Evolutionary conservation across 1,140 invertebrate species (phyloP).

Genomic region (Ptiloglossa arizonensis): DNA sequence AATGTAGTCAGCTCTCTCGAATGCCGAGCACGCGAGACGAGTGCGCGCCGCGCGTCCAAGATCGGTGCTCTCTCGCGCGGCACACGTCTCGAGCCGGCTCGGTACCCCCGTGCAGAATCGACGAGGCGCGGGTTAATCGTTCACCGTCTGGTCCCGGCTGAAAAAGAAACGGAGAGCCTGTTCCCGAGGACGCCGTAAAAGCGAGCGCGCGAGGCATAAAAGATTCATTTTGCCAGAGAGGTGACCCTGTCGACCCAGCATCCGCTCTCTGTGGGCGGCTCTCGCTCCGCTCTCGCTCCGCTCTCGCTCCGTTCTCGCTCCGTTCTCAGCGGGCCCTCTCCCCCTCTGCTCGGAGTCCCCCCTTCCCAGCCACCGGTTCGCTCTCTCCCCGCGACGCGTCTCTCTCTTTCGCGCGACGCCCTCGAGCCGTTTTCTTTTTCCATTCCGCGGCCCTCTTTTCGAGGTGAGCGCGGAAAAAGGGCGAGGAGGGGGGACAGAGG

Average conservation of each 20-base stretch:
- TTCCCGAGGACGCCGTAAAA: slow-evolving; percentile 57
- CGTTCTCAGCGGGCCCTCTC: too few species aligned
- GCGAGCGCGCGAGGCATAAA: slow-evolving; percentile 59
- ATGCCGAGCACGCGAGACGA: too few species aligned
- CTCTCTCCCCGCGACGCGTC: slow-evolving; percentile 9
- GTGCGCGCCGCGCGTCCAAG: too few species aligned
- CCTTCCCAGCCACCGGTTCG: not conserved
- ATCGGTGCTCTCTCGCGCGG: too few species aligned
- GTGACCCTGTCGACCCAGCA: slow-evolving; percentile 67
- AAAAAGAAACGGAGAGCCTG: slow-evolving; percentile 23
- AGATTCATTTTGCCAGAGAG: slow-evolving; percentile 67
- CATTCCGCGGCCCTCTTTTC: slow-evolving; percentile 17
- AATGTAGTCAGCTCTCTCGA: too few species aligned
- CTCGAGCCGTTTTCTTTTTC: slow-evolving; percentile 26
- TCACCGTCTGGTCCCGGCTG: slow-evolving; percentile 8
- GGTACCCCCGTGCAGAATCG: not conserved
- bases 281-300: slow-evolving; percentile 10
- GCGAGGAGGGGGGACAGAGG: not conserved
- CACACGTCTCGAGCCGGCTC: too few species aligned
- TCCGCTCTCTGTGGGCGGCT: slow-evolving; percentile 66
- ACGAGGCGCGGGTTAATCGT: slow-evolving; percentile 33
- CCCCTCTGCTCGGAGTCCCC: too few species aligned
- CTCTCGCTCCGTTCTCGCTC: too few species aligned
- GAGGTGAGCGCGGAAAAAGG: slow-evolving; percentile 29
- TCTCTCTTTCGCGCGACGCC: not conserved